A percentile compares a stretch with the other conserved stretches of the same genome.
Conservation (phyloP, 2,797 vertebrate species). For the Jordanella pulchra region DNA sequence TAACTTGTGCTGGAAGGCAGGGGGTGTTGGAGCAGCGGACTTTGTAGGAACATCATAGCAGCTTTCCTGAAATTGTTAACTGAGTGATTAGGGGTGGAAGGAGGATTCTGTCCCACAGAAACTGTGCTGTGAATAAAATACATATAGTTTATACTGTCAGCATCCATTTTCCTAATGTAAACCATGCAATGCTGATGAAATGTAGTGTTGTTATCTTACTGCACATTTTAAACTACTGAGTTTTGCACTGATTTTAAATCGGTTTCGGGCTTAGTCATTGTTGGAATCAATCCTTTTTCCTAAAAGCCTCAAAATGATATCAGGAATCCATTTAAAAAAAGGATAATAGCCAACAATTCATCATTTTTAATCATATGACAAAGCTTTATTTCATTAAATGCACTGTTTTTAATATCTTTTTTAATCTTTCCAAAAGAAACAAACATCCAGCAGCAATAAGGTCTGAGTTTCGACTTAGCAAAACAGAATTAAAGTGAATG, state of each 20-base stretch:
- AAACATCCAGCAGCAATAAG: conserved; percentile 34
- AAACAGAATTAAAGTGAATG: conserved; percentile 73
- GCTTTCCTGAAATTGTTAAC: neutral
- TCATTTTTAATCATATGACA: neutral
- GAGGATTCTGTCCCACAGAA: neutral
- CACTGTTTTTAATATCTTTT: conserved; percentile 12
- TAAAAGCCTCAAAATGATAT: neutral
- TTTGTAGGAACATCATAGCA: neutral
- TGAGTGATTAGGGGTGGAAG: neutral
- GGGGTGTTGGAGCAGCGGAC: neutral
- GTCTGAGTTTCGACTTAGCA: conserved; percentile 61
- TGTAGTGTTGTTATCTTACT: neutral
- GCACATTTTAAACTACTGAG: neutral
- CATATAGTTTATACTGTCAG: neutral
- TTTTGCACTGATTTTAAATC: neutral
- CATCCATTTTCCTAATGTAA: neutral
- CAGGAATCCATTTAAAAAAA: neutral
- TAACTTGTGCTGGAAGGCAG: neutral
- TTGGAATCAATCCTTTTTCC: neutral
- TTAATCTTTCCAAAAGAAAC: conserved; percentile 35
- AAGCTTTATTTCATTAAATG: neutral
- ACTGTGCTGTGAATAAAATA: neutral
- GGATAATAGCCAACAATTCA: neutral
- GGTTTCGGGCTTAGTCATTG: neutral
- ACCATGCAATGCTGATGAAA: neutral